A percentile compares a stretch with the other conserved stretches of the same genome.
Evolutionary conservation across 2,113 vertebrate species (phyloP).

Genomic region (Psammodynastes pulverulentus): DNA sequence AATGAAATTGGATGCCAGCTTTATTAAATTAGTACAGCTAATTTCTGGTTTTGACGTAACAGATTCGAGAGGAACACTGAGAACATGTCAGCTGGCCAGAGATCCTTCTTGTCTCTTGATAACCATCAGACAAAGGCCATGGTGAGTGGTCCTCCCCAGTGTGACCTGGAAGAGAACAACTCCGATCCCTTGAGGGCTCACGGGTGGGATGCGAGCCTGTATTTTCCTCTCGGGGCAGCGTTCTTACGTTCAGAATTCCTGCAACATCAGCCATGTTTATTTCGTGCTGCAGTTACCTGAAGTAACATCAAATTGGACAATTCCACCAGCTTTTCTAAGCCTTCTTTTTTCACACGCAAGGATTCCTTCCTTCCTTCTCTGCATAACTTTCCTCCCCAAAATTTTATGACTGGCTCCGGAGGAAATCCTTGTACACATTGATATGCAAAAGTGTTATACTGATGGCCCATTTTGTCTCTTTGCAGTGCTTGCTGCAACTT

Average conservation of each 20-base stretch:
- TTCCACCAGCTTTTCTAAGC: not conserved
- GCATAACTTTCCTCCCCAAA: not conserved
- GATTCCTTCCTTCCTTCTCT: not conserved
- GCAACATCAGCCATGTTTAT: not conserved
- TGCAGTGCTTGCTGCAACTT: not conserved
- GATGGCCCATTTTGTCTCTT: not conserved
- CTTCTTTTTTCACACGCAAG: not conserved
- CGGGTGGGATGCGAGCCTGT: no score
- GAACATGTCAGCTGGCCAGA: slow-evolving; percentile 61
- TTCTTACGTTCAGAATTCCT: not conserved
- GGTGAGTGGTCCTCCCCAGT: slow-evolving; percentile 66
- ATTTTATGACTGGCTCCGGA: not conserved
- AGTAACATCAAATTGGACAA: not conserved
- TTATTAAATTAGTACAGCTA: not conserved
- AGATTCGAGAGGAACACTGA: slow-evolving; percentile 72
- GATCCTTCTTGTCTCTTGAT: slow-evolving; percentile 73
- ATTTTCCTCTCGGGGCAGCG: not conserved
- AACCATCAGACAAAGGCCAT: slow-evolving; percentile 81
- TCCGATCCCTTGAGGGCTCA: not conserved
- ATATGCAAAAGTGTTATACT: not conserved
- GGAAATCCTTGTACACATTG: not conserved
- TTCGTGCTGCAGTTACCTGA: not conserved
- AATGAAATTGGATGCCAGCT: not conserved
- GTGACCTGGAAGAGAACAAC: accelerated
- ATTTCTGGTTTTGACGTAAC: not conserved